Conservation (phyloP, 2,888 invertebrate genomes). For the Sabatieria punctata region DNA sequence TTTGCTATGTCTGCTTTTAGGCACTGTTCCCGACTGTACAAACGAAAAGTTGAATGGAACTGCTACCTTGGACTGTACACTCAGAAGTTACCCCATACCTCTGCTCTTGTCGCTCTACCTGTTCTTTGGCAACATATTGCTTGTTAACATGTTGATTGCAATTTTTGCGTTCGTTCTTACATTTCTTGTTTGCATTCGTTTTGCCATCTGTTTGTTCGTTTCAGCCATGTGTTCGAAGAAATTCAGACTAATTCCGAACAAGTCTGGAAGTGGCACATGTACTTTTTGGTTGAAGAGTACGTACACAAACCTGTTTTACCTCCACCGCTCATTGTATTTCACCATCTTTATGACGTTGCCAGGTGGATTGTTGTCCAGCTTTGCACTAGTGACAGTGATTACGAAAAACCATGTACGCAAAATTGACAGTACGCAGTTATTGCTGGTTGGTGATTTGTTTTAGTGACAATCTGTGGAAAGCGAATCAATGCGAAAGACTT, state of each 20-base stretch:
- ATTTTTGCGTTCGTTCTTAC: conserved; percentile 35
- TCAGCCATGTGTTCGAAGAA: conserved; percentile 35
- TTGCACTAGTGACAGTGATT: no score
- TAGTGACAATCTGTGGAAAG: no score
- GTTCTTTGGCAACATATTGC: conserved; percentile 34
- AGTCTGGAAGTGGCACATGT: conserved; percentile 37
- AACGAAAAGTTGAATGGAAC: background rate
- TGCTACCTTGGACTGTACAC: background rate
- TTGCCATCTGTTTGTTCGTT: no score
- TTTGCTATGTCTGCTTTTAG: background rate
- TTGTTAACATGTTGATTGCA: conserved; percentile 37
- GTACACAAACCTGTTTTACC: conserved; percentile 31
- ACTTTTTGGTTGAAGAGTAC: conserved; percentile 34
- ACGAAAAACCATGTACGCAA: no score
- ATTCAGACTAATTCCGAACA: conserved; percentile 34
- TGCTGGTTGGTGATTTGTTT: no score
- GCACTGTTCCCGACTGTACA: background rate
- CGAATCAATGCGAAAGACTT: background rate
- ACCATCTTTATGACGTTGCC: conserved; percentile 18
- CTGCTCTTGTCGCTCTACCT: conserved; percentile 33
- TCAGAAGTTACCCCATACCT: conserved; percentile 28
- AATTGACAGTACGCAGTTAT: no score
- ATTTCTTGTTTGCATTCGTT: no score
- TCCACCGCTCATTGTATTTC: conserved; percentile 33
- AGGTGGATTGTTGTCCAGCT: no score